Evolutionary conservation across 2,888 invertebrate genomes (phyloP).

Genomic region (Phytoseiulus persimilis): DNA sequence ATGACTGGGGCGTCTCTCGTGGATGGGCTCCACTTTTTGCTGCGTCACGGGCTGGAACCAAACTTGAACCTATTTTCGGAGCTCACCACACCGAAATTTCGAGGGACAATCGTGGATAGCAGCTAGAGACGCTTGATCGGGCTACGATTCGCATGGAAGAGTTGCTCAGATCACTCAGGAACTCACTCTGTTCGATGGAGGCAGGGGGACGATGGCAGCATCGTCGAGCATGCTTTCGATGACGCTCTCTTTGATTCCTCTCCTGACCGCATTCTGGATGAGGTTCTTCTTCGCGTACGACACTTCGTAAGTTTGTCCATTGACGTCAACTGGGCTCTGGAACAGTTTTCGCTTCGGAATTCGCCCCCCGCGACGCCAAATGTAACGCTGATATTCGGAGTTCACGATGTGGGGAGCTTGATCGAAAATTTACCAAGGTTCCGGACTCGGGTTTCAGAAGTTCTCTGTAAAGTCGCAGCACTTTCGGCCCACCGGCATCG

Average conservation of each 20-base stretch:
- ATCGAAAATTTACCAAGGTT: background rate
- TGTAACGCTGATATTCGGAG: too few species aligned
- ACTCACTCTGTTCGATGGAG: slow-evolving; percentile 20
- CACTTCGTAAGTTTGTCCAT: slow-evolving; percentile 21
- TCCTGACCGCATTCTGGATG: slow-evolving; percentile 32
- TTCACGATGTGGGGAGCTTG: too few species aligned
- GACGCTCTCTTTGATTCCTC: background rate
- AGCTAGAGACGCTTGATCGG: too few species aligned
- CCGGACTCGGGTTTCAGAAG: slow-evolving; percentile 17
- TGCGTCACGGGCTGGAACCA: background rate
- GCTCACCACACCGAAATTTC: too few species aligned
- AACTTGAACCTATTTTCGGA: too few species aligned
- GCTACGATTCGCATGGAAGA: too few species aligned
- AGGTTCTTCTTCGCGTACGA: slow-evolving; percentile 32
- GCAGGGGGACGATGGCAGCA: slow-evolving; percentile 8
- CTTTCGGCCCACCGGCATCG: background rate
- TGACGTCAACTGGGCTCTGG: slow-evolving; percentile 17
- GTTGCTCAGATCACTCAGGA: too few species aligned
- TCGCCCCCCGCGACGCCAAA: too few species aligned
- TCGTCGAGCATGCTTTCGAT: slow-evolving; percentile 26
- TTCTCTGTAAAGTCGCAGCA: slow-evolving; percentile 14
- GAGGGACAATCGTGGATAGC: too few species aligned
- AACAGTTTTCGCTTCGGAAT: background rate
- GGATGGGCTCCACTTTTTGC: slow-evolving; percentile 32
- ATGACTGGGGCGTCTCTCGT: slow-evolving; percentile 12